A percentile compares a stretch with the other conserved stretches of the same genome.
Conservation (phyloP, 2,888 invertebrate genomes). For the Prostheceraeus crozeri region DNA sequence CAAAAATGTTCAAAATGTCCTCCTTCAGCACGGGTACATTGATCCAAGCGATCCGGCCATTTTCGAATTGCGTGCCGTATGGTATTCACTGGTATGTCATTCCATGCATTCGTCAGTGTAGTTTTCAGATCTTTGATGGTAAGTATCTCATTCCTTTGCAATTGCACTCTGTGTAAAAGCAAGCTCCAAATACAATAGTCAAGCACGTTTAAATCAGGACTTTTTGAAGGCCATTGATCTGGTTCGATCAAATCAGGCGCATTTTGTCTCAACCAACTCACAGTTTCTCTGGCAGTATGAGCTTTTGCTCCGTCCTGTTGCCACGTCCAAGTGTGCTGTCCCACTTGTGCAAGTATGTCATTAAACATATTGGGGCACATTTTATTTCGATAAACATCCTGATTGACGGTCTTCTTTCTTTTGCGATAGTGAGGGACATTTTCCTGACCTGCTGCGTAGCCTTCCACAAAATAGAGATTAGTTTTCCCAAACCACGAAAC, state of each 20-base stretch:
- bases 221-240: slow-evolving; percentile 19
- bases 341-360: not conserved
- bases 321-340: slow-evolving; percentile 11
- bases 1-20: too few species aligned
- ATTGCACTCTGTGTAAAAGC: slow-evolving; percentile 2
- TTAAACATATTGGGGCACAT: slow-evolving; percentile 7
- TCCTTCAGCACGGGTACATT: too few species aligned
- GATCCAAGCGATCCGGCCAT: too few species aligned
- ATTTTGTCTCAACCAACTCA: slow-evolving; percentile 15
- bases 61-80: too few species aligned
- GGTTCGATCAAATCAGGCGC: slow-evolving; percentile 15
- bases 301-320: slow-evolving; percentile 11
- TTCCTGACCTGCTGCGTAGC: too few species aligned
- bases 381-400: slow-evolving; percentile 15
- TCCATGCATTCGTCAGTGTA: slow-evolving; percentile 22
- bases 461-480: slow-evolving; percentile 4
- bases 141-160: slow-evolving; percentile 17
- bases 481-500: slow-evolving; percentile 28
- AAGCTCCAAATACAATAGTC: slow-evolving; percentile 17
- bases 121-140: slow-evolving; percentile 17
- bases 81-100: slow-evolving; percentile 31
- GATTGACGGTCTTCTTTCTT: slow-evolving; percentile 10
- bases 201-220: slow-evolving; percentile 10
- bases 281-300: not conserved
- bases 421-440: not conserved